Base-by-base conservation (phyloP, 2,113 vertebrate species). In the Rattus rattus region DNA sequence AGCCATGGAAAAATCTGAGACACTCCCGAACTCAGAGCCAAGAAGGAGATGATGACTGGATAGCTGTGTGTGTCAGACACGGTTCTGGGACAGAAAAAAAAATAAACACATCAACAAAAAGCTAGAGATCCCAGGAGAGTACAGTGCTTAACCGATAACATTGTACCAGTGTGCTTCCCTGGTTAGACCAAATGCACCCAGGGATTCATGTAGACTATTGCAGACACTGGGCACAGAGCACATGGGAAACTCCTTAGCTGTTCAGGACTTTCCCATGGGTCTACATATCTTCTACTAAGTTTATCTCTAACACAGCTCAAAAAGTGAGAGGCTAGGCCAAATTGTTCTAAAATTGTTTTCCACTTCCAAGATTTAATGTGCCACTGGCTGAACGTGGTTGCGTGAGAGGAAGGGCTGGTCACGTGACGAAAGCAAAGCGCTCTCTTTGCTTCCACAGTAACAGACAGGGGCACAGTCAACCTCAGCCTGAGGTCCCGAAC, bases 321-420 rank as follows among this genome's bases (percentile, higher is more conserved):
- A 63, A 65, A 43, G n/a, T 43, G 8, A 85, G 39, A 5, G 1
- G 11, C 19, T 63, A 22, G 19, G 52, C 80, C 59, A 61, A 6
- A 83, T 79, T 69, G 90, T 80, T 47, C 11, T 67, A 91, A 85
- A 83, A 28, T 70, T 96, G 90, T 83, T 69, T 73, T 87, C 17
- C 24, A 33, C 39, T 22, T 92, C 26, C 54, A 69, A 30, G 36
- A 91, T 88, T 80, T 80, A 36, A 76, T 28, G 56, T 26, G 28
- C 63, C 43, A 56, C 7, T 49, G 67, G 69, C 28, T 83, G 20
- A n/a, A 89, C 36, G n/a, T 28, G 20, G 56, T 87, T 72, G 5
- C 39, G 39, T 33, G 61, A 39, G 56, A 6, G n/a, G 7, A 59
- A 93, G 56, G 20, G 26, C 30, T 85, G 56, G 26, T 77, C 20